Evolutionary conservation across 2,113 vertebrate genomes (phyloP).

Genomic region (Buteo buteo): DNA sequence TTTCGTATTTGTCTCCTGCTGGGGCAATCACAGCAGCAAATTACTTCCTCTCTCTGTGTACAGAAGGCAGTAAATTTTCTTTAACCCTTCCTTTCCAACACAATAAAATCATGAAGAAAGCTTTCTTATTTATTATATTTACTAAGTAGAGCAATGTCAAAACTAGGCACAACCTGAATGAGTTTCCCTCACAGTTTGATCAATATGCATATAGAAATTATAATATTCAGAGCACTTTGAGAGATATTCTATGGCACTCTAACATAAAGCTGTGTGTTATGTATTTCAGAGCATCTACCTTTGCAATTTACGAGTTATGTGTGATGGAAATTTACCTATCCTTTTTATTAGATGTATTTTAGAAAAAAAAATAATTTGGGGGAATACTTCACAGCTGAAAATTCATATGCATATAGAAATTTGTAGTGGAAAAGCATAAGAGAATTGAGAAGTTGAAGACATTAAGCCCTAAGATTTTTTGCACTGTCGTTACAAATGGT

Average conservation of each 20-base stretch:
- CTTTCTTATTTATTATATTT: neutral
- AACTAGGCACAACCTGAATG: neutral
- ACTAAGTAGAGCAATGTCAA: neutral
- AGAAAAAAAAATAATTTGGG: neutral
- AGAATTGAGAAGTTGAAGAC: neutral
- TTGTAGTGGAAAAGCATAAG: neutral
- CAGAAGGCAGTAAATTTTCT: neutral
- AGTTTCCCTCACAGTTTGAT: neutral
- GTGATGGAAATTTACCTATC: neutral
- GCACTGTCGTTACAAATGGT: fast-evolving
- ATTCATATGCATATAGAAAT: neutral
- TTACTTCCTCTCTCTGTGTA: neutral
- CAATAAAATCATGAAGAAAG: neutral
- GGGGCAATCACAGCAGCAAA: neutral
- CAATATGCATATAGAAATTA: neutral
- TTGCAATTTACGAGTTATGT: neutral
- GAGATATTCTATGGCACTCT: neutral
- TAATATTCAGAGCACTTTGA: neutral
- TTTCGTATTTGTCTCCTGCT: neutral
- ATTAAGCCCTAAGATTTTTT: neutral
- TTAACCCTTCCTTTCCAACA: neutral
- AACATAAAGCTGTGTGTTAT: fast-evolving
- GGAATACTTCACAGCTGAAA: neutral
- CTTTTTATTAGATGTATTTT: neutral
- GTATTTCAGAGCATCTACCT: neutral